These are phyloP conservation scores for Meteorus colon DNA, from an alignment of 2,888 invertebrate genomes.

Conservation along the genomic window DNA sequence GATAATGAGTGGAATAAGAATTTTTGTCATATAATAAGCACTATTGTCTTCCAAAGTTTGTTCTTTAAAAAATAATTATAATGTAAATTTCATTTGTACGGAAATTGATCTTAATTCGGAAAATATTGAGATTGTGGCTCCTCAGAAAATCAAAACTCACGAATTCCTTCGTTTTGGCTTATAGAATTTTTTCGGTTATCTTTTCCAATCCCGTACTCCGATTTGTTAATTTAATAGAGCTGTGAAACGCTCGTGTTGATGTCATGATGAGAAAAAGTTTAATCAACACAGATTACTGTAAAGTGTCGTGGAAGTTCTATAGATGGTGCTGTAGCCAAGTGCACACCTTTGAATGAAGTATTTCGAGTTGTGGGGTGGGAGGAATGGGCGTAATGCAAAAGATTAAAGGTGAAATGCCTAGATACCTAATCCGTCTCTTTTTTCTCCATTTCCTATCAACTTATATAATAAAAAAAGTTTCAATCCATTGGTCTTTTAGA, in stretches of 20 bases:
- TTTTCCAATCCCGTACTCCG: background rate
- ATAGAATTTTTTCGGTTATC: background rate
- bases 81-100: background rate
- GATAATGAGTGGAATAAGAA: too few species aligned
- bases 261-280: constrained; percentile 1
- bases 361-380: background rate
- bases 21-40: too few species aligned
- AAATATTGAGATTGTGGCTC: background rate
- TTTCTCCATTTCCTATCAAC: too few species aligned
- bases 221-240: background rate
- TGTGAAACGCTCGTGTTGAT: background rate
- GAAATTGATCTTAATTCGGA: background rate
- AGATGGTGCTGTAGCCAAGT: background rate
- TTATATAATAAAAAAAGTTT: too few species aligned
- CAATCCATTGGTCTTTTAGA: too few species aligned
- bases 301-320: background rate
- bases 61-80: too few species aligned
- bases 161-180: background rate
- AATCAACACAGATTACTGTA: background rate
- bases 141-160: background rate
- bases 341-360: background rate
- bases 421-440: background rate
- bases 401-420: background rate
- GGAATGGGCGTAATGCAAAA: background rate
- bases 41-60: too few species aligned